phyloP scores from a whole-genome alignment of 2,888 invertebrate genomes.

The Cecidostiba fungosa region DNA sequence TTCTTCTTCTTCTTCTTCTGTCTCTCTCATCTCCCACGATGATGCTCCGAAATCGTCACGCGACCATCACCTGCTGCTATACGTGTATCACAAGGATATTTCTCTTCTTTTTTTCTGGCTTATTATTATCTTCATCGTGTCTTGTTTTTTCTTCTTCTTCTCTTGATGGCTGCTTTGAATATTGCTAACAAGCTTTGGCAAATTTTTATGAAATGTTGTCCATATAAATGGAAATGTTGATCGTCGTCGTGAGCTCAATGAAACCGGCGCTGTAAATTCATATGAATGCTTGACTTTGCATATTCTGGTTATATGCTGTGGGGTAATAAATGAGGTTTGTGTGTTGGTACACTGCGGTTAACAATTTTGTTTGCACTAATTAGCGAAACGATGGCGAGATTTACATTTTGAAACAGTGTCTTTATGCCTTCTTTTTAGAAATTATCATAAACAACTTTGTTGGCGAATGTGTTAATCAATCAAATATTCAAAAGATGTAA shows the following conservation, averaged over 20 bases:
- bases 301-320: background rate
- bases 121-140: background rate
- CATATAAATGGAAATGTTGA: background rate
- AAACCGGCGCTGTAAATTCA: background rate
- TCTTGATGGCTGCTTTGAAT: background rate
- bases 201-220: background rate
- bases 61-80: background rate
- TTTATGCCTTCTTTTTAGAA: no score
- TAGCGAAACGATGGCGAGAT: background rate
- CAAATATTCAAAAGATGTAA: no score
- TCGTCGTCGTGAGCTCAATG: background rate
- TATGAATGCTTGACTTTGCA: background rate
- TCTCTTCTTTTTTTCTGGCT: background rate
- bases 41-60: constrained; percentile 11
- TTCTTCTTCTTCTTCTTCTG: background rate
- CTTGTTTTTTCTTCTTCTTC: background rate
- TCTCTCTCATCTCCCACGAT: constrained; percentile 58
- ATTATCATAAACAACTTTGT: no score
- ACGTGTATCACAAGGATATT: no score
- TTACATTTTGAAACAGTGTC: background rate
- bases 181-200: constrained; percentile 2
- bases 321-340: background rate
- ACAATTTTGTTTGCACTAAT: background rate
- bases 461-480: no score
- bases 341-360: background rate